Evolutionary conservation across 1,140 invertebrate species (phyloP), one percentile per base, ranked within the genome.

Genomic region (Hypsibius dujardini): DNA sequence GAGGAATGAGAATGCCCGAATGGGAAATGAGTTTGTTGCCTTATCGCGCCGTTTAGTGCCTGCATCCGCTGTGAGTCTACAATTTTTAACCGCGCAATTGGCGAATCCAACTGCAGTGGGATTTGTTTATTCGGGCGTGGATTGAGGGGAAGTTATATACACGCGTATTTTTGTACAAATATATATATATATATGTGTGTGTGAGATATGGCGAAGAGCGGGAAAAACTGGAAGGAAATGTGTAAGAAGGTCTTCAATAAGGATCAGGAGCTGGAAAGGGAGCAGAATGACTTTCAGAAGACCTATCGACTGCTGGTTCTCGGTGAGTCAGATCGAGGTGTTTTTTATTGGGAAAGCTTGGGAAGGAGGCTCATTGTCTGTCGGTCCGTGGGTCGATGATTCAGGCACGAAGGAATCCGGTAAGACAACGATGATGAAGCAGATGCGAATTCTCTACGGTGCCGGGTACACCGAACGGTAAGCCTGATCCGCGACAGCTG

Each of bases 401-500:
- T 67, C 62, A 67, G 62, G 62, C 12, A 67, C 62, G 12, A 67
- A 67, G 42, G 91, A 94, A 84, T 90, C 88, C 80, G 92, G 92
- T 76, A 95, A 95, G 82, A 92, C 91, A 75, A 98, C 95, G 76
- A 95, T 97, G 83, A 85, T 98, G 72, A 98, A 98, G 83, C 95
- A 98, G 85, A 98, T 98, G 94, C 86, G 90, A 79, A 97, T 98
- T 78, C 97, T 98, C 79, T 93, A 98, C 80, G 91, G 91, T 74
- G 85, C 92, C 74, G 89, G 90, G 78, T 96, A 95, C 73, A 78
- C 76, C 77, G 90, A 94, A 67, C 3, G 12, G 62, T 67, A 45
- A 15, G 42, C 42, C 62, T 28, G 28, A 28, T 28, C 28, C 28
- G 28, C 28, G 28, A 28, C 28, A 28, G 28, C 28, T 28, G 28